Percentiles rank a stretch among this genome's conserved stretches.
Evolutionary conservation across 2,113 vertebrate species (phyloP).

Genomic region (Piprites chloris): DNA sequence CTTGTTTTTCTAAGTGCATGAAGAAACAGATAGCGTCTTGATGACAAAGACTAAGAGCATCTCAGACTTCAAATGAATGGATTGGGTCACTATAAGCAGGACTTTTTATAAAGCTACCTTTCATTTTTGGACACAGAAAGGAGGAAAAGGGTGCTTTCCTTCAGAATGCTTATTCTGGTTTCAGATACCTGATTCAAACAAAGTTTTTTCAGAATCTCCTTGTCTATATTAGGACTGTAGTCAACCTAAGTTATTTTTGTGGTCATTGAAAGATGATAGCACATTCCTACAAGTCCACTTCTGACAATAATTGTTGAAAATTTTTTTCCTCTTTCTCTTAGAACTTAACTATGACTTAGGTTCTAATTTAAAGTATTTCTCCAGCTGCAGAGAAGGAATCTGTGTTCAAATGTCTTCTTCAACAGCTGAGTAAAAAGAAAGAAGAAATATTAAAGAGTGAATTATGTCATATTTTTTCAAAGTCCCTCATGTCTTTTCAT

Average conservation of each 20-base stretch:
- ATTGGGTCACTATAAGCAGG: background rate
- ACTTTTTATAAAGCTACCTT: background rate
- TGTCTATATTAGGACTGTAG: background rate
- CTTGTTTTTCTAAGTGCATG: background rate
- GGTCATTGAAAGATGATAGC: background rate
- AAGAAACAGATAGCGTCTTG: background rate
- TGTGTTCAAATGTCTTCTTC: background rate
- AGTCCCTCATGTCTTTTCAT: background rate
- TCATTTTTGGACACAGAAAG: background rate
- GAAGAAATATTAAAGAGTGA: background rate
- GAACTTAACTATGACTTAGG: background rate
- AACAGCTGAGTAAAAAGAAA: background rate
- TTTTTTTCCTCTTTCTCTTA: background rate
- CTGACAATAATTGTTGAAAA: background rate
- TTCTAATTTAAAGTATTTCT: background rate
- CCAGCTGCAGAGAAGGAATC: background rate
- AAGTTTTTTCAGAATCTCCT: background rate
- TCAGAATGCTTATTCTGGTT: background rate
- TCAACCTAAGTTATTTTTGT: background rate
- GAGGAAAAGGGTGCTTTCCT: background rate
- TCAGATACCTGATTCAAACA: background rate
- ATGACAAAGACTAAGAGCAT: background rate
- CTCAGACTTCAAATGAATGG: background rate
- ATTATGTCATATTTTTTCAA: background rate
- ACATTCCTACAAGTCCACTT: background rate